These are phyloP conservation scores for Girardinichthys multiradiatus DNA, from an alignment of 2,113 vertebrate species.

Conservation along the genomic window DNA sequence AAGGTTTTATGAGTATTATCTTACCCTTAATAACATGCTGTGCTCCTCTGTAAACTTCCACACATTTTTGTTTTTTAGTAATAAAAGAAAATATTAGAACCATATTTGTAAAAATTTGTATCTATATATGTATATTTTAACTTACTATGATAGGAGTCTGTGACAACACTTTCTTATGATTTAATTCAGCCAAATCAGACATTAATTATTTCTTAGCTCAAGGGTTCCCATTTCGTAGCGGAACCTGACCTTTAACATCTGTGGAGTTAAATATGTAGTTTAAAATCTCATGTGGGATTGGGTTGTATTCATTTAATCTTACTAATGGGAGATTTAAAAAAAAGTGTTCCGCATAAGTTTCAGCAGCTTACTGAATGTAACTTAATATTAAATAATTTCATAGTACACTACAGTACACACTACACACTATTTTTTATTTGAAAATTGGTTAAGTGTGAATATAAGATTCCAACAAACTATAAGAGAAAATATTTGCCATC, in stretches of 20 bases:
- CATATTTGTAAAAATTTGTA: too few relatives aligned
- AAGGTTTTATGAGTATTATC: background rate
- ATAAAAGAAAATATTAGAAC: too few relatives aligned
- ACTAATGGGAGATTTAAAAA: conserved; percentile 5
- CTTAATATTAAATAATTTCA: background rate
- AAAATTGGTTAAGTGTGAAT: too few relatives aligned
- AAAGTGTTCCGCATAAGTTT: background rate
- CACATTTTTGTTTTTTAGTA: too few relatives aligned
- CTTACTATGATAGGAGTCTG: background rate
- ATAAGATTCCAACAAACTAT: too few relatives aligned
- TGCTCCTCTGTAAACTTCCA: too few relatives aligned
- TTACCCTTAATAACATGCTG: too few relatives aligned
- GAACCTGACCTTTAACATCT: conserved; percentile 11
- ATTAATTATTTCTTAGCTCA: background rate
- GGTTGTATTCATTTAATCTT: conserved; percentile 12
- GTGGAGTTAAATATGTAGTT: conserved; percentile 8
- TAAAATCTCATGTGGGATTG: background rate
- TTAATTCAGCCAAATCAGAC: background rate
- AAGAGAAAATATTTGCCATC: too few relatives aligned
- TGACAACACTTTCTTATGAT: background rate
- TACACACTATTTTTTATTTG: too few relatives aligned
- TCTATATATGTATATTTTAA: background rate
- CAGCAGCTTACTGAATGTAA: background rate
- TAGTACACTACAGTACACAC: too few relatives aligned
- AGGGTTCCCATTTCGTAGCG: background rate